Percentiles rank a stretch among this genome's conserved stretches.
Conservation (phyloP, 2,113 vertebrate species). For the Martes martes region DNA sequence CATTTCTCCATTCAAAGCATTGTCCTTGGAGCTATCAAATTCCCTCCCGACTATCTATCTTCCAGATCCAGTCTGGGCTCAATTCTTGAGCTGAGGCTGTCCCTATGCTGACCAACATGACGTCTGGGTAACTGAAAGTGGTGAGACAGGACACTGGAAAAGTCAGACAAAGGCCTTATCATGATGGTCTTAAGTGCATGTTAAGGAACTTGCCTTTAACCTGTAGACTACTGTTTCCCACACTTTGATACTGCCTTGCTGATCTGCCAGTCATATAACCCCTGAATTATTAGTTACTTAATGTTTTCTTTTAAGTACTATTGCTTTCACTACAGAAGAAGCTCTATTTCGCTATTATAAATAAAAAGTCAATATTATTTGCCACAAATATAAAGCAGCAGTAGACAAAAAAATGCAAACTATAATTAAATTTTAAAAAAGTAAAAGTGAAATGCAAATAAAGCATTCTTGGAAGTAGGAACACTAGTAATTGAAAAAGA, state of each 20-base stretch:
- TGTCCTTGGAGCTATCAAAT: neutral
- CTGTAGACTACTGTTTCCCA: neutral
- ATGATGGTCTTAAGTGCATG: neutral
- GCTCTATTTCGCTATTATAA: neutral
- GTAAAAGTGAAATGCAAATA: neutral
- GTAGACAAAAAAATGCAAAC: neutral
- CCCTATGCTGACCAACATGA: neutral
- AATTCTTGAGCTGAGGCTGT: neutral
- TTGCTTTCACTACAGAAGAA: conserved; percentile 11
- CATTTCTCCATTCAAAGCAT: neutral
- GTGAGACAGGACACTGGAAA: neutral
- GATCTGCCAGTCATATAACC: neutral
- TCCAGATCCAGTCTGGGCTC: neutral
- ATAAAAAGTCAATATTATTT: neutral
- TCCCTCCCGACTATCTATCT: neutral
- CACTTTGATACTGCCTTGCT: neutral
- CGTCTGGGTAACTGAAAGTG: neutral
- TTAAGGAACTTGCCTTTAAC: neutral
- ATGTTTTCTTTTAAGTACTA: neutral
- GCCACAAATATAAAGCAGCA: neutral
- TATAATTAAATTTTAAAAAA: neutral
- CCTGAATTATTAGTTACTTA: neutral
- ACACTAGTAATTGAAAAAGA: neutral
- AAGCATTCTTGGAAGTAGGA: neutral
- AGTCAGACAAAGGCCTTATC: neutral